Evolutionary conservation across 2,888 invertebrate species (phyloP).

Genomic region (Timema cristinae): DNA sequence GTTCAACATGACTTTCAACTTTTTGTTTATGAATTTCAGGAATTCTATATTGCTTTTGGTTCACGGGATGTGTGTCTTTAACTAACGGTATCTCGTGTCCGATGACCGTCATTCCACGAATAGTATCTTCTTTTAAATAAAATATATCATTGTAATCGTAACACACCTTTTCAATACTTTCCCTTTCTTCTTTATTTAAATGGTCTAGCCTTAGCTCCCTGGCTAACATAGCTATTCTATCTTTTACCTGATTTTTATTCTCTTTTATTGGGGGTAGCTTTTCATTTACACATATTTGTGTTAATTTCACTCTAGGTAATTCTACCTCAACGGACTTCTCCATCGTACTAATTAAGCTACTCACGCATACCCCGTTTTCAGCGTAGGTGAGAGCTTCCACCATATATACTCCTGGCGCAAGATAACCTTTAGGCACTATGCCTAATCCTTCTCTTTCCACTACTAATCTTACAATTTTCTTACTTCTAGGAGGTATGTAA

Average conservation of each 20-base stretch:
- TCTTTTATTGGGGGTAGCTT: too few species aligned
- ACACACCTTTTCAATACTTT: background rate
- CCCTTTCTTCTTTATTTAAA: background rate
- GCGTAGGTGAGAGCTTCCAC: background rate
- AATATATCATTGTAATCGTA: background rate
- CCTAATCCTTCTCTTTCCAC: background rate
- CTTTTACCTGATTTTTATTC: background rate
- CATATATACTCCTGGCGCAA: background rate
- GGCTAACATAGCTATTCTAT: background rate
- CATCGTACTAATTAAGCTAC: background rate
- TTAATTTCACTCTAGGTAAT: background rate
- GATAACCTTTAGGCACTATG: background rate
- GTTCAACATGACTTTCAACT: too few species aligned
- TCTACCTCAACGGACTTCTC: background rate
- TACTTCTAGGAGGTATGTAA: too few species aligned
- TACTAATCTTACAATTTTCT: too few species aligned
- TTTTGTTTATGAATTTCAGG: conserved; percentile 2
- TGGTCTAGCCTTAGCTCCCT: background rate
- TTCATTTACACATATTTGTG: background rate
- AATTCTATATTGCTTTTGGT: background rate
- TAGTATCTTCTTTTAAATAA: background rate
- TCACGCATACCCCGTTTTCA: background rate
- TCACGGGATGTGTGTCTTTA: background rate
- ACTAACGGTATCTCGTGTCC: background rate
- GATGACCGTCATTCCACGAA: background rate